Conservation (phyloP, 2,888 invertebrate genomes). For the Lithophane socia region DNA sequence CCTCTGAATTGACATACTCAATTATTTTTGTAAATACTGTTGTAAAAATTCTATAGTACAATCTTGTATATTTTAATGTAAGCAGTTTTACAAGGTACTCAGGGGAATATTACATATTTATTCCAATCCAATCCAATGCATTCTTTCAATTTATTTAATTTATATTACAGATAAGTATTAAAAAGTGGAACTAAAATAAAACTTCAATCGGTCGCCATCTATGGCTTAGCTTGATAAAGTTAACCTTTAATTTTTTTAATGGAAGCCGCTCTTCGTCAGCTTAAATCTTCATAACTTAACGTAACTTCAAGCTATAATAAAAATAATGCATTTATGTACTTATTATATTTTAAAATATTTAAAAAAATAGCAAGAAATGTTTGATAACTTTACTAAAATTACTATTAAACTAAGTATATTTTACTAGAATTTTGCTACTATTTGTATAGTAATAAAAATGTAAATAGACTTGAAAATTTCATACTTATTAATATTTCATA, state of each 20-base stretch:
- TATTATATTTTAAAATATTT: slow-evolving; percentile 1
- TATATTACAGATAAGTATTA: neutral
- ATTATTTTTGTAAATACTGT: slow-evolving; percentile 24
- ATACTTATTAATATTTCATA: slow-evolving; percentile 8
- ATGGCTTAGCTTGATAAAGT: neutral
- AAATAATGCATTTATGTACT: slow-evolving; percentile 27
- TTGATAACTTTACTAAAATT: slow-evolving; percentile 32
- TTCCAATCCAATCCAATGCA: neutral
- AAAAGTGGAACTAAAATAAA: neutral
- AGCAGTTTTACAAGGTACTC: slow-evolving; percentile 1
- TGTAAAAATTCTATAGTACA: slow-evolving; percentile 9
- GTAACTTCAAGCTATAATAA: slow-evolving; percentile 11
- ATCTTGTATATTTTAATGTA: slow-evolving; percentile 6
- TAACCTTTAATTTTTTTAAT: too few species aligned
- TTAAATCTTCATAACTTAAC: neutral
- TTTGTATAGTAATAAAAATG: slow-evolving; percentile 5
- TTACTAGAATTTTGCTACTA: slow-evolving; percentile 34
- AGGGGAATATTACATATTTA: neutral
- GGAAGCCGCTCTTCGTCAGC: neutral
- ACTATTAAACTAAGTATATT: slow-evolving; percentile 15
- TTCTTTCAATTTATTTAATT: slow-evolving; percentile 5
- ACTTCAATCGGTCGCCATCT: neutral
- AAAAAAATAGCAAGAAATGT: slow-evolving; percentile 9
- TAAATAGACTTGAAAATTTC: slow-evolving; percentile 20
- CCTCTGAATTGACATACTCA: neutral